Evolutionary conservation across 2,113 vertebrate species (phyloP), one percentile per base, ranked within the genome.

Genomic region (Eolophus roseicapilla): DNA sequence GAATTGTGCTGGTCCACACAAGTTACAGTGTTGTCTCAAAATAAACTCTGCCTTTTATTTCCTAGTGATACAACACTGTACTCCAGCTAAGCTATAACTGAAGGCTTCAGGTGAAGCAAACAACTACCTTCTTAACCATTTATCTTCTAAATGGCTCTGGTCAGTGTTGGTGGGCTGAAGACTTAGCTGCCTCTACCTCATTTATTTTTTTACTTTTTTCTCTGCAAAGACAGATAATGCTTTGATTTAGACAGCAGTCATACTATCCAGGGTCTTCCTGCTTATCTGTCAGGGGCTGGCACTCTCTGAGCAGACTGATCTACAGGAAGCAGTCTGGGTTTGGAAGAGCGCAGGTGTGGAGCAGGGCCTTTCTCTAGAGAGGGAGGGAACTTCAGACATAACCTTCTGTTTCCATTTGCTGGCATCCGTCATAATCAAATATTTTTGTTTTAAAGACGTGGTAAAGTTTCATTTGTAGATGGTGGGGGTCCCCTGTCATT

Each of bases 301-400:
- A 10, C 23, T 87, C 67, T 55, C 65, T 78, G 37, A 63, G 19
- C 46, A 55, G 31, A 13, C 16, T 3, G 2, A 6, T 49, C 44
- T 79, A 29, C 50, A 63, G 70, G 28, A 85, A 33, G 28, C 47
- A 17, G 20, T 16, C 23, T 23, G 31, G 17, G 11, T 68, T 21
- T 71, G 33, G 70, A 71, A 64, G 14, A 23, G 17, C 0, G 0
- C 33, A 39, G 21, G 16, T 3, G 20, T 57, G 17, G 17, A 33
- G 27, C 39, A 67, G 41, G 17, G 52, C 31, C 31, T 75, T 81
- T 59, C 33, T 17, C 2, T 11, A 29, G 59, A 52, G 23, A 23
- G 25, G 20, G 49, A 33, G 12, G 21, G 16, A 94, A 13, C 19
- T 71, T 33, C 8, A 28, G n/a, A 27, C 12, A 63, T 70, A 21